These are phyloP conservation scores for Pogonophryne albipinna DNA, from an alignment of 2,797 vertebrate genomes.

Conservation along the genomic window DNA sequence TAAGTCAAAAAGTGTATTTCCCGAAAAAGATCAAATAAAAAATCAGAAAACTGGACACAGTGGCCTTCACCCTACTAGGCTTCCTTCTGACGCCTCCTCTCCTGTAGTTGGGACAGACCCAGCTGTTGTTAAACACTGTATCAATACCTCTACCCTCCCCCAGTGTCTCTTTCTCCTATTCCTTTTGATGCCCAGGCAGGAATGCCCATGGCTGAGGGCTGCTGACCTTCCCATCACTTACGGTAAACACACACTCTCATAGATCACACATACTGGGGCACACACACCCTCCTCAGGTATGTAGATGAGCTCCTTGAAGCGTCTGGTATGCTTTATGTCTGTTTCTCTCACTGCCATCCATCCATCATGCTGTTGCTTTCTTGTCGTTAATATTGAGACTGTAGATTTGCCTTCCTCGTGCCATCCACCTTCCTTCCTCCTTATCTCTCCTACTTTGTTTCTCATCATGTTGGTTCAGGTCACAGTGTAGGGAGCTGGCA, in stretches of 20 bases:
- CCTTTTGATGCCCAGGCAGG: constrained; percentile 62
- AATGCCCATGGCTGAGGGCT: constrained; percentile 60
- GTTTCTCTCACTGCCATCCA: neutral
- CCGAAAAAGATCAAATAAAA: no score
- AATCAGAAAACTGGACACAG: neutral
- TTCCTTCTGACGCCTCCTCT: constrained; percentile 3
- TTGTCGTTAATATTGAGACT: constrained; percentile 5
- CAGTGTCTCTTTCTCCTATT: constrained; percentile 41
- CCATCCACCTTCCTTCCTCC: neutral
- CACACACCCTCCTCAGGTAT: constrained; percentile 56
- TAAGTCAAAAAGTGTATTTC: neutral
- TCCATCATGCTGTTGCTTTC: neutral
- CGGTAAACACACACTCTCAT: constrained; percentile 48
- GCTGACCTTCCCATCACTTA: constrained; percentile 47
- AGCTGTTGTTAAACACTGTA: constrained; percentile 31
- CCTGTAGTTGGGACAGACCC: constrained; percentile 15
- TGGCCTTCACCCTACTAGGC: neutral
- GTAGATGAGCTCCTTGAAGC: constrained; percentile 40
- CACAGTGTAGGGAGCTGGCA: constrained; percentile 66
- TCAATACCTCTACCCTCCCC: constrained; percentile 45
- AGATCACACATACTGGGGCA: constrained; percentile 33
- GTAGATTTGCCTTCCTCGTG: constrained; percentile 29
- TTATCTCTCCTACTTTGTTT: constrained; percentile 22
- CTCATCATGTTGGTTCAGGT: constrained; percentile 29
- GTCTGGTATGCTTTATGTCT: neutral